Conservation (phyloP, 2,113 vertebrate species). For the Peromyscus polionotus region DNA sequence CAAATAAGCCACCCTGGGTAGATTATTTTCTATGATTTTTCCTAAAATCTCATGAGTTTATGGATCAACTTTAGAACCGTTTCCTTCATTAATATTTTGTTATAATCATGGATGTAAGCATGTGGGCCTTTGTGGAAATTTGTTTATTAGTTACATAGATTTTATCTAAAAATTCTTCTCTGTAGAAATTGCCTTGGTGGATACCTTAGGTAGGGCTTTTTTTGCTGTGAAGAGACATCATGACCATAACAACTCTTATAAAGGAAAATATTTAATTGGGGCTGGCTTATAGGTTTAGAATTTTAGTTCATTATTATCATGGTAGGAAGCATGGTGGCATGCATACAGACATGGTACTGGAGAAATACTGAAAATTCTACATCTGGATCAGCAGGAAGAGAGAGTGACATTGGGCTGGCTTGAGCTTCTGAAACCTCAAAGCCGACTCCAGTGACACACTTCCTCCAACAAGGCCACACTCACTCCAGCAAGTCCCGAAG, state of each 20-base stretch:
- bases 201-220: not conserved
- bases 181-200: constrained; percentile 10
- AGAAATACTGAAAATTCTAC: not conserved
- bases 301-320: not conserved
- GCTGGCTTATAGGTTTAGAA: not conserved
- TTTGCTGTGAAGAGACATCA: not conserved
- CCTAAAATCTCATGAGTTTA: constrained; percentile 7
- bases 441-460: not conserved
- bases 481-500: not conserved
- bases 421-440: not conserved
- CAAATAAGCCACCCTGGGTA: not conserved
- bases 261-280: not conserved
- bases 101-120: not conserved
- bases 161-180: constrained; percentile 21
- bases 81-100: constrained; percentile 42
- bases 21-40: not conserved
- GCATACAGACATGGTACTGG: not conserved
- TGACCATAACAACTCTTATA: not conserved
- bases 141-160: not conserved
- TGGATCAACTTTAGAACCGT: constrained; percentile 1
- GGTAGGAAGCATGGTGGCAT: not conserved
- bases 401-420: not conserved
- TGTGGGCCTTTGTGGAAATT: not conserved
- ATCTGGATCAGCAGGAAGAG: not conserved
- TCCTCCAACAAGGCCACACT: not conserved